Percentiles rank a stretch among this genome's conserved stretches.
Evolutionary conservation across 2,797 vertebrate genomes (phyloP).

Genomic region (Spea hammondii): DNA sequence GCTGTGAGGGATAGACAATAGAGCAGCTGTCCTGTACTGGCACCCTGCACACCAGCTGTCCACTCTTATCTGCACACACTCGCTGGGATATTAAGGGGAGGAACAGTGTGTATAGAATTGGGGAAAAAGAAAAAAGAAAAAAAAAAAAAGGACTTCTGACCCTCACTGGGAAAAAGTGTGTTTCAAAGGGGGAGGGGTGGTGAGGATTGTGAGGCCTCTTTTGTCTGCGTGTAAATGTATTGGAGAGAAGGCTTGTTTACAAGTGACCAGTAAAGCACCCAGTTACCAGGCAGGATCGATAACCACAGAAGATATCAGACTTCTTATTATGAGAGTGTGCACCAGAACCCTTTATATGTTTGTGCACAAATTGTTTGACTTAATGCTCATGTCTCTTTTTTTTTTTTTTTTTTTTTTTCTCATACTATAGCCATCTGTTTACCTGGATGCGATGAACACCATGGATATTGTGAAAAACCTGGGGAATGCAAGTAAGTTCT

Average conservation of each 20-base stretch:
- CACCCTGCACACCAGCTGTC: slow-evolving; percentile 99
- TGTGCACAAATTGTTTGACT: background rate
- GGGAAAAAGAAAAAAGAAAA: slow-evolving; percentile 54
- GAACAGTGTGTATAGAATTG: slow-evolving; percentile 79
- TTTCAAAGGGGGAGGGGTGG: slow-evolving; percentile 61
- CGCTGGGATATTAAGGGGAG: slow-evolving; percentile 82
- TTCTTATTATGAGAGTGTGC: slow-evolving; percentile 53
- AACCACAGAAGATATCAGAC: slow-evolving; percentile 63
- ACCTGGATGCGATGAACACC: slow-evolving; percentile 92
- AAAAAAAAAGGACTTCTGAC: slow-evolving; percentile 95
- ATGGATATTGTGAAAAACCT: slow-evolving; percentile 92
- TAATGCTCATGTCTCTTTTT: slow-evolving; percentile 57
- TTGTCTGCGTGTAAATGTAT: slow-evolving; percentile 89
- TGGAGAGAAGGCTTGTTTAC: slow-evolving; percentile 82
- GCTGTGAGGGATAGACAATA: slow-evolving; percentile 97
- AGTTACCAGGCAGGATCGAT: slow-evolving; percentile 64
- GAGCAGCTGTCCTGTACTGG: slow-evolving; percentile 99
- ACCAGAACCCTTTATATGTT: background rate
- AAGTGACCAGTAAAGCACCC: slow-evolving; percentile 69
- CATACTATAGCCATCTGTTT: slow-evolving; percentile 86
- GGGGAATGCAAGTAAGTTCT: slow-evolving; percentile 96
- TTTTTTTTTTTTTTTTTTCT: background rate
- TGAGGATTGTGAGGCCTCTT: slow-evolving; percentile 82
- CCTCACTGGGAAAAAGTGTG: slow-evolving; percentile 87
- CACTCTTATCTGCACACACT: slow-evolving; percentile 93